phyloP scores from a whole-genome alignment of 2,113 vertebrate genomes.

The Verasper variegatus region DNA sequence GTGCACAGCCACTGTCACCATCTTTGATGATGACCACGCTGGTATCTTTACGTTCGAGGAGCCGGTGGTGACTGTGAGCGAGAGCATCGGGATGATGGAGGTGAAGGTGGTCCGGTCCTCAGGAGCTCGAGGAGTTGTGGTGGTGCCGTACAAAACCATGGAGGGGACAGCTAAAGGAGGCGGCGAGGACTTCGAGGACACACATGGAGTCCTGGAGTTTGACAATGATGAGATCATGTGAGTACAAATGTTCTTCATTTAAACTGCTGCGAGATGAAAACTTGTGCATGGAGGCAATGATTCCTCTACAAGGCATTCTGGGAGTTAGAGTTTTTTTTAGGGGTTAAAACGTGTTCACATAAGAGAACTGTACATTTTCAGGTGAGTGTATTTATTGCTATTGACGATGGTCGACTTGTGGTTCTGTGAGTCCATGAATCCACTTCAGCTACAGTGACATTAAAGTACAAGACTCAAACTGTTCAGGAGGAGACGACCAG shows the following conservation, averaged over 20 bases:
- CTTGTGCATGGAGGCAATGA: not conserved
- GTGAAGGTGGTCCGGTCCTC: constrained; percentile 92
- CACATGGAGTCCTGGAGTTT: constrained; percentile 93
- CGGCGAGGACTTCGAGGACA: constrained; percentile 97
- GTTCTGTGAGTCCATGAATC: no score
- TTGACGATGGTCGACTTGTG: no score
- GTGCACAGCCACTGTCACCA: constrained; percentile 89
- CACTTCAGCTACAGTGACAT: no score
- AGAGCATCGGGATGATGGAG: constrained; percentile 94
- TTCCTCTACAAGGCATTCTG: not conserved
- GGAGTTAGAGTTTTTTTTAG: constrained; percentile 3
- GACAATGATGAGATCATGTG: constrained; percentile 96
- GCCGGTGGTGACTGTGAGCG: constrained; percentile 87
- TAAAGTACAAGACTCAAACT: no score
- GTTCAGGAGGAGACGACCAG: no score
- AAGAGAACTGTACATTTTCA: no score
- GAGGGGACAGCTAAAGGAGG: constrained; percentile 94
- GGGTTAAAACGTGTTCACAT: no score
- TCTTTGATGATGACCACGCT: constrained; percentile 95
- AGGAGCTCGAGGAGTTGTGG: constrained; percentile 92
- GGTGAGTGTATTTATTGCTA: no score
- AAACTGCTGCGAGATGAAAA: not conserved
- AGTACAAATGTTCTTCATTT: constrained; percentile 72
- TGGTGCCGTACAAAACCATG: constrained; percentile 92
- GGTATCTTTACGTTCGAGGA: constrained; percentile 97